Evolutionary conservation across 2,113 vertebrate genomes (phyloP), one percentile per base, ranked within the genome.

Genomic region (Lampris incognitus): DNA sequence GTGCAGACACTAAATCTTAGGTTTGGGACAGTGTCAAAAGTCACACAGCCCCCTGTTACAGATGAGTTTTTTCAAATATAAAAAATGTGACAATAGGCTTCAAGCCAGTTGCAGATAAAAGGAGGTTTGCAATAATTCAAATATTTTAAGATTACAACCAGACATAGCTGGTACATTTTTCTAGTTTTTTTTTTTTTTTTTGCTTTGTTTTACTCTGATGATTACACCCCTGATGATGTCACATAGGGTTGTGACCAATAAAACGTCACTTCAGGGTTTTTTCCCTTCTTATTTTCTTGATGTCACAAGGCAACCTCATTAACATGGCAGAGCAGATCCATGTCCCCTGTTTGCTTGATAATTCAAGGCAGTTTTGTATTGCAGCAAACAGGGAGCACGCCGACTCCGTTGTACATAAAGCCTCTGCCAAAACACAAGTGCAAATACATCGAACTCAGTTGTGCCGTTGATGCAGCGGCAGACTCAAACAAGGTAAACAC

Each of bases 391-490:
- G 68, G 68, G 42, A 58, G 40, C 42, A 8, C 59, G n/a, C 41
- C 51, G 44, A 70, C 54, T 57, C 42, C 24, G 4, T 46, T 69
- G 69, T 72, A 72, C 52, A 70, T 70, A 60, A 62, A 72, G 58
- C 37, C 69, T n/a, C 37, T 39, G 69, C 7, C 46, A 61, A 57
- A 52, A 61, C 9, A 8, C 46, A 42, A 48, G 13, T 48, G 54
- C 41, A 57, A 69, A 57, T 11, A 69, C 24, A 7, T 9, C 9
- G 52, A 57, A 10, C 49, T 58, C 42, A 54, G 39, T 67, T 40
- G 1, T 9, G 9, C 74, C 11, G 65, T 67, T 13, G 49, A 61
- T 49, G 13, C 50, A 6, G 48, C 57, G 49, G 24, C 50, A 39
- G 9, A 51, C 49, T 39, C 8, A 54, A 1, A 6, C 69, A 56